phyloP scores from a whole-genome alignment of 2,113 vertebrate genomes.

The Dasyprocta punctata region DNA sequence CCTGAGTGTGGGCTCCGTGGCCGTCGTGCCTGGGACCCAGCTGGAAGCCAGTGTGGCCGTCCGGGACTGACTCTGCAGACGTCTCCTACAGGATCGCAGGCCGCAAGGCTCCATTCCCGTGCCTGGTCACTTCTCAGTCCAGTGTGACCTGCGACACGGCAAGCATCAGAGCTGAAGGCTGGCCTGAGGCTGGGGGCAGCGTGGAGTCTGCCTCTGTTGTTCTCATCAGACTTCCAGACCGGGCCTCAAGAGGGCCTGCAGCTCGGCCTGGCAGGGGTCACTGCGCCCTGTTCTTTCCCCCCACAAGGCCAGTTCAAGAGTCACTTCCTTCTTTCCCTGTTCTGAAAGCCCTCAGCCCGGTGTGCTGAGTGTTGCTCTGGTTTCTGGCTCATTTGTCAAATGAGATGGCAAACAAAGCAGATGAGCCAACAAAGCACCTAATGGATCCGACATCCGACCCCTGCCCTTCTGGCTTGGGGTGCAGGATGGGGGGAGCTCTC shows the following conservation, averaged over 20 bases:
- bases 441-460: neutral
- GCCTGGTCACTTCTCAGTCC: no score
- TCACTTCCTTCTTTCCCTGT: neutral
- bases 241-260: neutral
- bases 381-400: constrained; percentile 80
- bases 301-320: neutral
- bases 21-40: no score
- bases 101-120: no score
- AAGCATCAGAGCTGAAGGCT: neutral
- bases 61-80: no score
- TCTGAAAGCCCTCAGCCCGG: neutral
- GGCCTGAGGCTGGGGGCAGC: neutral
- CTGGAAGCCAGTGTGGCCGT: no score
- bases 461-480: neutral
- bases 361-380: neutral
- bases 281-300: neutral
- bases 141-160: no score
- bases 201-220: neutral
- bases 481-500: neutral
- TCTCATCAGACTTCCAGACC: neutral
- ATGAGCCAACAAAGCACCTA: constrained; percentile 65
- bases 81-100: no score
- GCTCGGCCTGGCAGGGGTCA: neutral
- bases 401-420: constrained; percentile 61
- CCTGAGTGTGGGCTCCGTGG: no score